Base-by-base conservation (phyloP, 2,888 invertebrate species). In the Lepidocyrtoides sp. region DNA sequence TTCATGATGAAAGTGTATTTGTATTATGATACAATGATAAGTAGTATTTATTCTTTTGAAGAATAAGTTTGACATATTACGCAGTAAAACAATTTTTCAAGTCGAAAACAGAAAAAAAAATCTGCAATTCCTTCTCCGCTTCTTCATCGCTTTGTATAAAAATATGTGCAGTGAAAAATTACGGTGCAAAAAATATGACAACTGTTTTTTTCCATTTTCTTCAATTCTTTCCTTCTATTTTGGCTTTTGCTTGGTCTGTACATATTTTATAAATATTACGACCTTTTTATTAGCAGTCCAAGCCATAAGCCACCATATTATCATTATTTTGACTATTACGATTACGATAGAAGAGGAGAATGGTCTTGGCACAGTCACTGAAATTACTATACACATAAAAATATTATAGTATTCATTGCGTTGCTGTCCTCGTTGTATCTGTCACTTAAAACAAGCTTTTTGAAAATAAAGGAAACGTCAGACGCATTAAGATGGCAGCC, bases 401-500 rank as follows among this genome's bases (percentile, higher is more conserved):
- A 14, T 66, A 66, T 66, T 66, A 66, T 29, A 4, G 41, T 36
- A 69, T 69, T 69, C 69, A 69, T 69, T 69, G 69, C 36, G 69
- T 41, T 4, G 69, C 41, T 66, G 63, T 69, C 20, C 41, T 69
- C 41, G 41, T 69, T 41, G 69, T 69, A 69, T 36, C 69, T 69
- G 69, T 69, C 69, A 41, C 69, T 69, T 69, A 41, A 66, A 69
- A 69, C 69, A 69, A 20, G 69, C 69, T 69, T 41, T 36, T 41
- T 69, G 36, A 41, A 69, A 69, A 69, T 41, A 69, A 41, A 69
- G 69, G 41, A 69, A 69, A 69, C 41, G 69, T 69, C 69, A 69
- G 41, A 69, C 41, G 69, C 69, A 69, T 69, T 69, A 69, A 69
- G 69, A 69, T 41, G 41, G 69, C 17, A 41, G 10, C 4, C 69